A percentile compares a stretch with the other conserved stretches of the same genome.
Evolutionary conservation across 2,113 vertebrate genomes (phyloP).

Genomic region (Rhombomys opimus): DNA sequence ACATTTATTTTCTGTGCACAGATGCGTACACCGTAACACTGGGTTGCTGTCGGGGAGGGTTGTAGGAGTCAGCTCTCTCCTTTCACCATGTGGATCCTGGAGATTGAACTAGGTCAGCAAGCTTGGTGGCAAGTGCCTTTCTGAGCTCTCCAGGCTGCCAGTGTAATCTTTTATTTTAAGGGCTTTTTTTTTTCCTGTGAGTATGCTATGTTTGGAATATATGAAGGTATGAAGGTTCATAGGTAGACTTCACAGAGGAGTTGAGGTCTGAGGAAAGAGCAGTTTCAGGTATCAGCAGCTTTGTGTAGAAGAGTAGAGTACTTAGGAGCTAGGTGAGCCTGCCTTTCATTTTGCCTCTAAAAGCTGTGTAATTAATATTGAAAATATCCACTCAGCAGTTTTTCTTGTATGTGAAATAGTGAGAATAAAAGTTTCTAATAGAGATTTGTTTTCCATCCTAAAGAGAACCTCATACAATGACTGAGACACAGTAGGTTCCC

Average conservation of each 20-base stretch:
- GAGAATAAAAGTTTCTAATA: conserved; percentile 12
- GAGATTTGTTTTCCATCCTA: conserved; percentile 41
- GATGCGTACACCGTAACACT: neutral
- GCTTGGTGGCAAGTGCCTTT: neutral
- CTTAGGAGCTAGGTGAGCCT: neutral
- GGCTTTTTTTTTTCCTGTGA: neutral
- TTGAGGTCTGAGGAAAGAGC: conserved; percentile 37
- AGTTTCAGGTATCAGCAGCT: neutral
- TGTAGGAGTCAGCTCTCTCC: neutral
- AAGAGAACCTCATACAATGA: neutral
- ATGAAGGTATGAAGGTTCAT: neutral
- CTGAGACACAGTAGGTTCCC: neutral
- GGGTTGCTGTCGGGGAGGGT: neutral
- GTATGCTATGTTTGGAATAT: neutral
- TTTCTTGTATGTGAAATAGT: neutral
- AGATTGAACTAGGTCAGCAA: neutral
- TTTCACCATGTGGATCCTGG: neutral
- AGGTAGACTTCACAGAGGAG: neutral
- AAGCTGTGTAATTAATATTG: neutral
- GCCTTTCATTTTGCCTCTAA: conserved; percentile 41
- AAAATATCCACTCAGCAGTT: conserved; percentile 14
- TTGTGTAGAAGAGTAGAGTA: neutral
- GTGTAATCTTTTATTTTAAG: conserved; percentile 16
- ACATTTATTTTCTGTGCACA: neutral
- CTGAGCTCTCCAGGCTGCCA: neutral